Percentiles rank a stretch among this genome's conserved stretches.
Conservation (phyloP, 2,113 vertebrate genomes). For the Sphaerodactylus townsendi region DNA sequence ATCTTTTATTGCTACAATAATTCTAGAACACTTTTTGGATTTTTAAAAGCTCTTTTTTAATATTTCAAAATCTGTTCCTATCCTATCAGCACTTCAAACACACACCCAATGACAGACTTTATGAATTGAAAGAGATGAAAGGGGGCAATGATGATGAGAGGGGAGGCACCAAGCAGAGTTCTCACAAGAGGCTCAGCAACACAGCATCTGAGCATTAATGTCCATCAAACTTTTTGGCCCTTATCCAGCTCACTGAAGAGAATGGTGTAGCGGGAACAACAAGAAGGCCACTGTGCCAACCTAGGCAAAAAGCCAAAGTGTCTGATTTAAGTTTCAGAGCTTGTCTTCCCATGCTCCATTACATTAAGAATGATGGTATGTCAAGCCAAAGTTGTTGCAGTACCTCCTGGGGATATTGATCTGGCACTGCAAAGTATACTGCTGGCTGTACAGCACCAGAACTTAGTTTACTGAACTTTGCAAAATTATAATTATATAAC, state of each 20-base stretch:
- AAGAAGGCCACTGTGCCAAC: not conserved
- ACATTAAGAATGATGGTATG: conserved; percentile 9
- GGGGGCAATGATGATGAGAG: conserved; percentile 53
- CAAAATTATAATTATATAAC: accelerated
- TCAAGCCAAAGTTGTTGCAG: not conserved
- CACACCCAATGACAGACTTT: conserved; percentile 33
- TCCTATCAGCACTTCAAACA: conserved; percentile 36
- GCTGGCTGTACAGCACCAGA: not conserved
- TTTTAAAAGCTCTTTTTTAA: not conserved
- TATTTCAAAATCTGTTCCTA: conserved; percentile 3
- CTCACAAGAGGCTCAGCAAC: conserved; percentile 52
- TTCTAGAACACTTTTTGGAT: not conserved
- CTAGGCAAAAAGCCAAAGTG: conserved; percentile 23
- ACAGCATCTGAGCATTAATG: conserved; percentile 56
- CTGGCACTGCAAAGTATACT: conserved; percentile 7
- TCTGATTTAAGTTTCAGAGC: conserved; percentile 18
- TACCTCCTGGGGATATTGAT: not conserved
- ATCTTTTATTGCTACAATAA: not conserved
- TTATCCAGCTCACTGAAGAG: conserved; percentile 43
- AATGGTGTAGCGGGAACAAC: conserved; percentile 19
- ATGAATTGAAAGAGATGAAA: conserved; percentile 62
- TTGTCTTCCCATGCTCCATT: not conserved
- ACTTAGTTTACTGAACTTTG: conserved; percentile 14
- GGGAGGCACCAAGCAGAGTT: conserved; percentile 45
- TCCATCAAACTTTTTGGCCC: conserved; percentile 48